These are phyloP conservation scores for Cephonodes hylas DNA, from an alignment of 2,888 invertebrate species.

Conservation along the genomic window DNA sequence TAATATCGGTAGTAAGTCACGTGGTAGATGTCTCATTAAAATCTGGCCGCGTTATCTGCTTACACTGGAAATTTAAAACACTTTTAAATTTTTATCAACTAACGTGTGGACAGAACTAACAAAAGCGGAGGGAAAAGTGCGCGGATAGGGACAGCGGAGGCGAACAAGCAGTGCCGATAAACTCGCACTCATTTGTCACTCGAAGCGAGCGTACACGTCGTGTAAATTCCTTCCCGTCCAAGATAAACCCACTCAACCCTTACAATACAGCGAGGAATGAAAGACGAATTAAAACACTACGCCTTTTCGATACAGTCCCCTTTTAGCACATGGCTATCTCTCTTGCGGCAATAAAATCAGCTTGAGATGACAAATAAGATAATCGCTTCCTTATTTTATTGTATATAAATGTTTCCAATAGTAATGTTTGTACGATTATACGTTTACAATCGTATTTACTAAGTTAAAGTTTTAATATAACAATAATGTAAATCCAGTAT, in stretches of 20 bases:
- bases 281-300: conserved; percentile 47
- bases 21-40: conserved; percentile 56
- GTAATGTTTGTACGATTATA: background rate
- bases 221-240: conserved; percentile 68
- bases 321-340: conserved; percentile 18
- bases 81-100: conserved; percentile 36
- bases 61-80: conserved; percentile 31
- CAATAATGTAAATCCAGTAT: too few species aligned
- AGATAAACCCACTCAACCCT: conserved; percentile 68
- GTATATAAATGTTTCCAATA: conserved; percentile 13
- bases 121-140: conserved; percentile 47
- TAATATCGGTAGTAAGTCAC: conserved; percentile 42
- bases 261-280: conserved; percentile 44
- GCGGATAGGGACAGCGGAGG: conserved; percentile 47
- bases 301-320: conserved; percentile 32
- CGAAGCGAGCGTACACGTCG: conserved; percentile 61
- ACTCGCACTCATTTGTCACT: conserved; percentile 75
- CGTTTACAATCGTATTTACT: background rate
- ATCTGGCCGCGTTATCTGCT: conserved; percentile 40
- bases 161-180: conserved; percentile 54
- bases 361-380: conserved; percentile 20
- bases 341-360: conserved; percentile 25
- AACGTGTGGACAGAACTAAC: conserved; percentile 33
- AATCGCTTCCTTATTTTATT: conserved; percentile 18
- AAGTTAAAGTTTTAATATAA: background rate